phyloP scores from a whole-genome alignment of 2,113 vertebrate genomes.

The Cygnus atratus region DNA sequence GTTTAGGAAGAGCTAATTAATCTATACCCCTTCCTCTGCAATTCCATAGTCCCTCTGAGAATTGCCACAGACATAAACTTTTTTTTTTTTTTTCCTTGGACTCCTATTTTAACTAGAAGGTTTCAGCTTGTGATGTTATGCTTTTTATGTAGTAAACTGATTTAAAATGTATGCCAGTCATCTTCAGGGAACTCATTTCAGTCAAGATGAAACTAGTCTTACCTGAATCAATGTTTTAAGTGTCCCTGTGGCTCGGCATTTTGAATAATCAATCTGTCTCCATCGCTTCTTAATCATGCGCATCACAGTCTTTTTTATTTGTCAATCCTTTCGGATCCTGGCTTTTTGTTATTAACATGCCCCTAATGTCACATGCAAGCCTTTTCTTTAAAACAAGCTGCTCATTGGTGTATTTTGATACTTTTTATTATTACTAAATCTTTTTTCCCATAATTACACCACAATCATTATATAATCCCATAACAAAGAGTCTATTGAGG shows the following conservation, averaged over 20 bases:
- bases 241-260: conserved; percentile 86
- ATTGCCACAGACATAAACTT: conserved; percentile 47
- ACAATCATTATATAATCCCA: conserved; percentile 99
- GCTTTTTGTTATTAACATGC: conserved; percentile 80
- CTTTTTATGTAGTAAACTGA: conserved; percentile 72
- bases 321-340: conserved; percentile 84
- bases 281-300: conserved; percentile 83
- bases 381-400: conserved; percentile 87
- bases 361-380: conserved; percentile 81
- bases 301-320: conserved; percentile 83
- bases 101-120: conserved; percentile 50
- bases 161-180: conserved; percentile 75
- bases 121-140: conserved; percentile 55
- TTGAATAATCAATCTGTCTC: conserved; percentile 92
- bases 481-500: conserved; percentile 99
- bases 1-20: conserved; percentile 63
- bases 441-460: conserved; percentile 94
- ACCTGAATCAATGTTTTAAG: conserved; percentile 88
- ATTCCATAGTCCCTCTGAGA: neutral
- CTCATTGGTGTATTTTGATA: conserved; percentile 87
- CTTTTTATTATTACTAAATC: conserved; percentile 94
- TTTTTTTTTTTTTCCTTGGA: conserved; percentile 33
- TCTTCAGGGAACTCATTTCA: conserved; percentile 77
- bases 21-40: conserved; percentile 6
- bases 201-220: conserved; percentile 83